Evolutionary conservation across 2,113 vertebrate genomes (phyloP), one percentile per base, ranked within the genome.

Genomic region (Ictalurus furcatus): DNA sequence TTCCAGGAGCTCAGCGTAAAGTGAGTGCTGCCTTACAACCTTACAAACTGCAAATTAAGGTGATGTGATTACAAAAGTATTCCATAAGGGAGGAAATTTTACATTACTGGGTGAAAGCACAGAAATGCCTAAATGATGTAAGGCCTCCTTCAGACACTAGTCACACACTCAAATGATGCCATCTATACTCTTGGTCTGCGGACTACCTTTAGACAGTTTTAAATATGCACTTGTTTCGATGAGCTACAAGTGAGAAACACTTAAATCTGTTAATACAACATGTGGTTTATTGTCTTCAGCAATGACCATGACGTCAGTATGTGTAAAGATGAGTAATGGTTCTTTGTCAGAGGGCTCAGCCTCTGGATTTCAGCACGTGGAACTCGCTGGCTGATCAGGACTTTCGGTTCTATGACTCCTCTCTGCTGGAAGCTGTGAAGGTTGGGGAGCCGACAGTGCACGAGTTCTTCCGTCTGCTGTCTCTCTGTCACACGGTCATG

Each of bases 401-500:
- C 90, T 99, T 99, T 90, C 23, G 34, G 5, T 99, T 99, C 93
- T 96, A 99, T 56, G 98, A 99, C 93, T 93, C 95, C n/a, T 96
- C 92, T 67, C 94, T 99, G 93, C 92, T 96, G 40, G 96, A 98
- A 90, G 96, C 95, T 0, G 95, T 99, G 91, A 97, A 93, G 91
- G 87, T 61, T 14, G 93, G 88, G 12, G 95, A 97, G 71, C 67
- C 0, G 0, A 89, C 94, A 0, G 96, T 95, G 0, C 96, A 96
- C 40, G 89, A 92, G 44, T 99, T 99, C 93, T 98, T 99, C 92
- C 96, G 97, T 2, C 93, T 98, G 78, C 95, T 99, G 85, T 96
- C 98, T 0, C 92, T 99, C 12, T 99, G 98, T 87, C 98, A 99
- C 93, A 99, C 98, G 0, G 98, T 99, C 90, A 99, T 99, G 96